Evolutionary conservation across 1,140 invertebrate genomes (phyloP), one percentile per base, ranked within the genome.

Genomic region (Trissolcus basalis): DNA sequence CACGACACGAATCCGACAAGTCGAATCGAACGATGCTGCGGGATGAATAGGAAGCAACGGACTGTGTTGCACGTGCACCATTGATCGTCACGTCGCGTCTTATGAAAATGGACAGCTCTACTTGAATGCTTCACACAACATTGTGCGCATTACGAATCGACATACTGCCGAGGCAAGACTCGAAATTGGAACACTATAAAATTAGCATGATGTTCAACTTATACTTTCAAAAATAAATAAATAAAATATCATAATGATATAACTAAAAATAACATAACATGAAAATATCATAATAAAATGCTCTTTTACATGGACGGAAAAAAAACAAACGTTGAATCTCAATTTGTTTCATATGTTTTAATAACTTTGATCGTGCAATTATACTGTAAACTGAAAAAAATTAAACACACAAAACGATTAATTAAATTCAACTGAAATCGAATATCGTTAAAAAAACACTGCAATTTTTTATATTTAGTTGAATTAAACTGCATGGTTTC

Each of bases 1-100:
- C 73, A 76, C 58, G 71, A 68, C 60, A 59, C 55, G 65, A 69
- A 69, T 65, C 60, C 73, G 72, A 69, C 71, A 69, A 63, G 64
- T 69, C 64, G 44, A 69, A 76, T 71, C 58, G 64, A 69, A 63
- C 64, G 51, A 50, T 44, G 47, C 15, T 56, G 12, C 13, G 39
- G 49, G 14, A 61, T 67, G 56, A 67, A 74, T 68, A 67, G 71
- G 58, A 67, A 68, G 71, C 63, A 68, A 63, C 64, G 56, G 69
- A 69, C 51, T 63, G 53, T 39, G 15, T 33, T 39, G 64, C 54
- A 71, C 59, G 68, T 71, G 68, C 53, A 47, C 35, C 68, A 71
- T 71, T 71, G 68, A 76, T 76, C 55, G 60, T 64, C 65, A 61
- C 72, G 60, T 64, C 36, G 65, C 54, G 19, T 65, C 60, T 64